phyloP scores from a whole-genome alignment of 2,888 invertebrate species.

The Drosophila limbata region DNA sequence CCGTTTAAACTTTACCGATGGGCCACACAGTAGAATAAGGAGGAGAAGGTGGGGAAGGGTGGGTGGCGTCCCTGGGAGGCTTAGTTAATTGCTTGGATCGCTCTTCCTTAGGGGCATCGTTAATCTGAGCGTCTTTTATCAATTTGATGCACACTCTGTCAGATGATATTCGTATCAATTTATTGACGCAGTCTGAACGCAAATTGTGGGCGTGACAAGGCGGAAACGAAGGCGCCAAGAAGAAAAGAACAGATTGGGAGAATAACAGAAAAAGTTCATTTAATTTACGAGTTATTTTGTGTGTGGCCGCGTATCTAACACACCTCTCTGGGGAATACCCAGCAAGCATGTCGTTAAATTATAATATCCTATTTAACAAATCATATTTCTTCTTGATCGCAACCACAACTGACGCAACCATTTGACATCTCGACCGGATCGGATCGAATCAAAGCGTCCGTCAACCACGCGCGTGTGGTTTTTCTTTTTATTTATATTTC shows the following conservation, averaged over 20 bases:
- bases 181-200: constrained; percentile 53
- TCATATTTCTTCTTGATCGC: constrained; percentile 68
- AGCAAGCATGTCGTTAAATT: constrained; percentile 63
- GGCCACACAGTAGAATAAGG: constrained; percentile 9
- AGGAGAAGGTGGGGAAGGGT: not conserved
- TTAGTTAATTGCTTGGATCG: constrained; percentile 47
- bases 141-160: constrained; percentile 59
- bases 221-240: constrained; percentile 17
- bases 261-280: constrained; percentile 20
- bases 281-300: constrained; percentile 56
- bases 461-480: constrained; percentile 50
- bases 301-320: constrained; percentile 40
- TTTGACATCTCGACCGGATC: constrained; percentile 57
- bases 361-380: constrained; percentile 73
- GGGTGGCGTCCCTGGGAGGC: constrained; percentile 22
- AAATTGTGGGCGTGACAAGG: constrained; percentile 1
- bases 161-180: constrained; percentile 72
- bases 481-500: not conserved
- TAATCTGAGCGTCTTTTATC: constrained; percentile 54
- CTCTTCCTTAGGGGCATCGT: constrained; percentile 24
- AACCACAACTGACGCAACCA: constrained; percentile 58
- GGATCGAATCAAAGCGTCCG: constrained; percentile 17
- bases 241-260: not conserved
- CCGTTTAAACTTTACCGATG: constrained; percentile 72
- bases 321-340: constrained; percentile 64